These are phyloP conservation scores for Sapayoa aenigma DNA, from an alignment of 2,113 vertebrate genomes.

Conservation along the genomic window DNA sequence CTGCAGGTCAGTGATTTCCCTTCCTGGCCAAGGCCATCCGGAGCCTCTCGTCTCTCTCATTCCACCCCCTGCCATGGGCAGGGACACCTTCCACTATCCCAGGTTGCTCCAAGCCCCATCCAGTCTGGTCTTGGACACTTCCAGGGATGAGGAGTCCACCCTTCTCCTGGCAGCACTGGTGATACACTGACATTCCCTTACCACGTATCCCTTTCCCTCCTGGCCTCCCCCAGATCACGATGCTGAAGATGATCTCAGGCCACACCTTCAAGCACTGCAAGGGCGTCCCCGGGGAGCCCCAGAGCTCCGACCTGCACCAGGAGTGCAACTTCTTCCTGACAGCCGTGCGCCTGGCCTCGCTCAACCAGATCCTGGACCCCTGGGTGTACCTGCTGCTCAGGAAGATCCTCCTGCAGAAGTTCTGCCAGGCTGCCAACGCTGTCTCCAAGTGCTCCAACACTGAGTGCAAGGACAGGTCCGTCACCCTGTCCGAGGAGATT, in stretches of 20 bases:
- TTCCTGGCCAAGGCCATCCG: too few species aligned
- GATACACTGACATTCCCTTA: rapidly evolving
- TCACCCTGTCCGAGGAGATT: constrained; percentile 70
- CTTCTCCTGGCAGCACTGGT: rapidly evolving
- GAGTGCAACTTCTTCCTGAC: constrained; percentile 88
- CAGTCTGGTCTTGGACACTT: rapidly evolving
- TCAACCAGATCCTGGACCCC: constrained; percentile 97
- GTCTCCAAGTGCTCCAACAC: constrained; percentile 84
- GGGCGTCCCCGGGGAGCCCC: background rate
- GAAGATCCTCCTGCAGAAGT: constrained; percentile 88
- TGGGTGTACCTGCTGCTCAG: constrained; percentile 96
- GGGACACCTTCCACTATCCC: background rate
- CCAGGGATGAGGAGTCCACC: background rate
- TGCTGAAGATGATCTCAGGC: constrained; percentile 87
- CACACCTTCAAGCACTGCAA: constrained; percentile 80
- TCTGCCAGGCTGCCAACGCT: constrained; percentile 86
- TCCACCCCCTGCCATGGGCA: background rate
- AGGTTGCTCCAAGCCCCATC: background rate
- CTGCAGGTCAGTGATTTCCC: too few species aligned
- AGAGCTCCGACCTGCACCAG: constrained; percentile 35
- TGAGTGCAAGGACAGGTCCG: constrained; percentile 70
- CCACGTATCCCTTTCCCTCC: background rate
- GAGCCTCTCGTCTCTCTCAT: too few species aligned
- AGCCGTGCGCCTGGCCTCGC: constrained; percentile 89
- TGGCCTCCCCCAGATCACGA: constrained; percentile 76